Evolutionary conservation across 2,113 vertebrate species (phyloP).

Genomic region (Pluvianellus socialis): DNA sequence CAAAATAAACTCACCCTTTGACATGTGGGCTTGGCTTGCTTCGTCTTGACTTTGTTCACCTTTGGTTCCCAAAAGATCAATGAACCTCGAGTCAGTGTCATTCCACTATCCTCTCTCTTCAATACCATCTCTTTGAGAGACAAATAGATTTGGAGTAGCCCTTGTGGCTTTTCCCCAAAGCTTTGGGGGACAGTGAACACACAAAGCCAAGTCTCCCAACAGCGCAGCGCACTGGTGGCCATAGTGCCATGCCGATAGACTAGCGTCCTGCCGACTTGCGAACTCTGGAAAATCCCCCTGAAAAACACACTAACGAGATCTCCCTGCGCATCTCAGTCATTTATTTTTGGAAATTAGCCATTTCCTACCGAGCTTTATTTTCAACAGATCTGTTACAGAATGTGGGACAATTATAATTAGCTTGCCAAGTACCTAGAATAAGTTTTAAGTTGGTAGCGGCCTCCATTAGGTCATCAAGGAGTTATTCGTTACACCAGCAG

Average conservation of each 20-base stretch:
- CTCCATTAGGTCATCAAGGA: not conserved
- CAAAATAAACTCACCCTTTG: not conserved
- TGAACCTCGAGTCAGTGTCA: not conserved
- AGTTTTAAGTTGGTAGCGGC: not conserved
- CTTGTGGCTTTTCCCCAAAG: not conserved
- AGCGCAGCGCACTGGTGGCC: too few species aligned
- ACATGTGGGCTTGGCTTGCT: not conserved
- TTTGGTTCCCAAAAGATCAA: not conserved
- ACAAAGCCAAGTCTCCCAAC: not conserved
- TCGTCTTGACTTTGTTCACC: not conserved
- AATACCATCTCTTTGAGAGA: not conserved
- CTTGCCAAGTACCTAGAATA: not conserved
- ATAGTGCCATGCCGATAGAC: accelerated
- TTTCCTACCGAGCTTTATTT: not conserved
- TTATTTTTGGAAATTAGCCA: not conserved
- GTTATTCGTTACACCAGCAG: not conserved
- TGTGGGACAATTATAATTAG: not conserved
- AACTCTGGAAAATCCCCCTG: not conserved
- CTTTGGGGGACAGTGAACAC: not conserved
- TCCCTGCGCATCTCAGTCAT: not conserved
- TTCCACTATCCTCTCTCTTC: not conserved
- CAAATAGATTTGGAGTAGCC: not conserved
- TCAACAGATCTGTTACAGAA: not conserved
- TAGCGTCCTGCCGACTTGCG: accelerated
- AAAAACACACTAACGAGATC: not conserved